Percentiles rank a stretch among this genome's conserved stretches.
Conservation (phyloP, 2,797 vertebrate genomes). For the Neopelma chrysocephalum region DNA sequence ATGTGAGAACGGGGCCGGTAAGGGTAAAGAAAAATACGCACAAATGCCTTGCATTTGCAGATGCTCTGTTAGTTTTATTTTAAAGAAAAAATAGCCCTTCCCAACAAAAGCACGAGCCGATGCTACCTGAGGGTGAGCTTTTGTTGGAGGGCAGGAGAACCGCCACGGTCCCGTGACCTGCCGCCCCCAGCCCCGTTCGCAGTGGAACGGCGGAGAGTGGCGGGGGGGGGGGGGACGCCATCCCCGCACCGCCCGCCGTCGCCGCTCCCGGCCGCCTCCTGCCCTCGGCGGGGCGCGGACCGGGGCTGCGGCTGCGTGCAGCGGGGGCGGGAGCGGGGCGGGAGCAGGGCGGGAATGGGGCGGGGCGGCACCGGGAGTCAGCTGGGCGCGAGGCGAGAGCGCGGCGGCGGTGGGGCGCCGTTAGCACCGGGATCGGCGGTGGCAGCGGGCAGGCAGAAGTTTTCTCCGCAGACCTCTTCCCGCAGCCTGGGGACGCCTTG, state of each 20-base stretch:
- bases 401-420: background rate
- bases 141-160: background rate
- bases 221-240: accelerated
- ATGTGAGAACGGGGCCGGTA: background rate
- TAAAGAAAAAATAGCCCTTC: background rate
- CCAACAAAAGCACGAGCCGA: background rate
- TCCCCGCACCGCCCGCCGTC: background rate
- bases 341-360: background rate
- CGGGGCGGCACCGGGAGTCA: conserved; percentile 4
- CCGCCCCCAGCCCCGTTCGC: background rate
- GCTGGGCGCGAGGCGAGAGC: conserved; percentile 4
- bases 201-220: background rate
- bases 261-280: background rate
- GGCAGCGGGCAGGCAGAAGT: background rate
- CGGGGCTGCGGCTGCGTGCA: conserved; percentile 40
- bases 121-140: background rate
- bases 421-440: background rate
- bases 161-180: background rate
- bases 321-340: background rate
- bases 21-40: background rate
- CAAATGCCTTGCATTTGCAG: background rate
- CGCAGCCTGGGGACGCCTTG: background rate
- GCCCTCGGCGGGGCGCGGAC: background rate
- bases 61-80: background rate
- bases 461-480: background rate